Evolutionary conservation across 37 sponge, comb jelly and placozoan genomes (phyloP), one percentile per base, ranked within the genome.

Genomic region (Dysidea cf. avara): DNA sequence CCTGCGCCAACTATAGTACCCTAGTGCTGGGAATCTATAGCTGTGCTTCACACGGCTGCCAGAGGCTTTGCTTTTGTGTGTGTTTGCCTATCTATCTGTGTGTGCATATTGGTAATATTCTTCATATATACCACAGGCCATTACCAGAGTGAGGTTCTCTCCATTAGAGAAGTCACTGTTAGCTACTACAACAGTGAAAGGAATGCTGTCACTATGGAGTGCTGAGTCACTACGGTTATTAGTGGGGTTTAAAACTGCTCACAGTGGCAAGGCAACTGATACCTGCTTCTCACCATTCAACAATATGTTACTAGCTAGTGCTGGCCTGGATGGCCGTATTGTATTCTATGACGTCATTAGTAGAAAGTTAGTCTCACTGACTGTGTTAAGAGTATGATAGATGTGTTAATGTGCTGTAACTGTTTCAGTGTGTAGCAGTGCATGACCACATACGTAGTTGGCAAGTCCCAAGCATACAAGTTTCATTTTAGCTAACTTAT

Each of bases 251-350:
- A 64, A 81, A 0, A n/a, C 60, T 7, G 58, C 77, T 12, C 86
- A 85, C 53, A 43, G 68, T 24, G 71, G 62, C 54, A 29, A 66
- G 28, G 91, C 86, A 11, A 70, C 77, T 2, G 82, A 80, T 21
- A 46, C 85, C 40, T 72, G 82, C 72, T 90, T 90, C 77, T 81
- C 91, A n/a, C 86, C 85, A 22, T 84, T 75, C 78, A 90, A 90
- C 64, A 74, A 76, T 0, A 72, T 84, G 68, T 56, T 90, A 35
- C 58, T 90, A 73, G 69, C 81, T 37, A 90, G 86, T 70, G 76
- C 73, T 40, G 91, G 91, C 0, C 29, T 49, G 36, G 91, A 85
- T 32, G 54, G 72, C 24, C 58, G 38, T 37, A 76, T 90, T 32
- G 64, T 56, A 2, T 81, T 81, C 52, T 81, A 80, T 54, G 91